Percentiles rank a stretch among this genome's conserved stretches.
Conservation (phyloP, 2,113 vertebrate genomes). For the Actenoides hombroni region DNA sequence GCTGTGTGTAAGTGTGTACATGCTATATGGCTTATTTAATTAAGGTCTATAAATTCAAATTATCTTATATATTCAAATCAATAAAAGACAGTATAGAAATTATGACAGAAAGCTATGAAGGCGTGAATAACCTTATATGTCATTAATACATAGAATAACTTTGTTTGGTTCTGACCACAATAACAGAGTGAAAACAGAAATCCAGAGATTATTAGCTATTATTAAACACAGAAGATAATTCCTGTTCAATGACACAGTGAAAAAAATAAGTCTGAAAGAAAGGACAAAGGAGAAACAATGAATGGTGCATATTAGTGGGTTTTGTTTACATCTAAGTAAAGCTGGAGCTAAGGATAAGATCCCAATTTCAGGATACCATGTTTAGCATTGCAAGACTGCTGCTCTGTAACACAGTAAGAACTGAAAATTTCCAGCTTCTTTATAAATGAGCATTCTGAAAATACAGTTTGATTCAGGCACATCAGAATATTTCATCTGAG, state of each 20-base stretch:
- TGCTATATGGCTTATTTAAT: background rate
- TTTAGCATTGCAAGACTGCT: background rate
- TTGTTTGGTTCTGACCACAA: background rate
- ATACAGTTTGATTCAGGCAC: background rate
- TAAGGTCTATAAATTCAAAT: background rate
- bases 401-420: background rate
- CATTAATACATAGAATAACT: background rate
- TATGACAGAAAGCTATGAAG: background rate
- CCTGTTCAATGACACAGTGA: background rate
- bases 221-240: background rate
- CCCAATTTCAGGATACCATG: background rate
- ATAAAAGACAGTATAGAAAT: background rate
- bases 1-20: background rate
- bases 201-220: background rate
- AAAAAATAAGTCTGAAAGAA: background rate
- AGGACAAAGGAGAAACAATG: background rate
- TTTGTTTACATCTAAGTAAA: background rate
- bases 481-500: slow-evolving; percentile 20
- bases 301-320: too few relatives aligned
- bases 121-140: background rate
- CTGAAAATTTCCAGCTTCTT: background rate
- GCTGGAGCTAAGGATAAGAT: background rate
- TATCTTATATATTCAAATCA: background rate
- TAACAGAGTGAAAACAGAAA: background rate
- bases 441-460: slow-evolving; percentile 20